phyloP scores from a whole-genome alignment of 2,888 invertebrate species.

The Toxonevra muliebris region DNA sequence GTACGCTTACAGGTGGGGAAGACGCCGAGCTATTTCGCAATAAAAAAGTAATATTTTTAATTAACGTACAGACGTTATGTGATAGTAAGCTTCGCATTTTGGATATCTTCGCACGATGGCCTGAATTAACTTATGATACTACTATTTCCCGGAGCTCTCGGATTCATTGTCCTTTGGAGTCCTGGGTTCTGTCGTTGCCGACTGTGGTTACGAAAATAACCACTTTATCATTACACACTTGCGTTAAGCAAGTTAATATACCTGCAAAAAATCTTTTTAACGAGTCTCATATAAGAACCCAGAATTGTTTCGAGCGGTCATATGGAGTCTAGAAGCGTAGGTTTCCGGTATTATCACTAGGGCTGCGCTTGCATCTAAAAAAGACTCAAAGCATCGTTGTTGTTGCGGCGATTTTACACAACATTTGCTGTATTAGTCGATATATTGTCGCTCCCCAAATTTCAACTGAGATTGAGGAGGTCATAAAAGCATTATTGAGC shows the following conservation, averaged over 20 bases:
- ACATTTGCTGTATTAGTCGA: neutral
- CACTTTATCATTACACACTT: constrained; percentile 15
- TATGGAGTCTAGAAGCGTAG: constrained; percentile 34
- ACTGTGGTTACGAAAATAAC: constrained; percentile 35
- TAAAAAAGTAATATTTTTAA: constrained; percentile 5
- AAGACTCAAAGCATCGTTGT: constrained; percentile 27
- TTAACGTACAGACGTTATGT: constrained; percentile 9
- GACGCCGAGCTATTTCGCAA: constrained; percentile 15
- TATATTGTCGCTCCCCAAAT: too few species aligned
- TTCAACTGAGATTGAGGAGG: too few species aligned
- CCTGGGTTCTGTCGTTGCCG: constrained; percentile 27
- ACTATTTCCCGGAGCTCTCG: neutral
- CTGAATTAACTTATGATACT: neutral
- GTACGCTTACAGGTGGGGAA: constrained; percentile 12
- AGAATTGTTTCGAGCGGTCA: constrained; percentile 27
- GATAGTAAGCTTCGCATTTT: constrained; percentile 2
- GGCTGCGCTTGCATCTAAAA: constrained; percentile 23
- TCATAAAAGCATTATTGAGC: too few species aligned
- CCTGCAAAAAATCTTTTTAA: constrained; percentile 13
- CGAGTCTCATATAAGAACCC: constrained; percentile 5
- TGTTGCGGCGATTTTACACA: constrained; percentile 23
- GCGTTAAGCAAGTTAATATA: neutral
- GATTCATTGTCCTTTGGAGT: neutral
- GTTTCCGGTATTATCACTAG: constrained; percentile 33
- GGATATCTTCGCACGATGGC: constrained; percentile 7